Conservation (phyloP, 2,797 vertebrate species). For the Otus scops region DNA sequence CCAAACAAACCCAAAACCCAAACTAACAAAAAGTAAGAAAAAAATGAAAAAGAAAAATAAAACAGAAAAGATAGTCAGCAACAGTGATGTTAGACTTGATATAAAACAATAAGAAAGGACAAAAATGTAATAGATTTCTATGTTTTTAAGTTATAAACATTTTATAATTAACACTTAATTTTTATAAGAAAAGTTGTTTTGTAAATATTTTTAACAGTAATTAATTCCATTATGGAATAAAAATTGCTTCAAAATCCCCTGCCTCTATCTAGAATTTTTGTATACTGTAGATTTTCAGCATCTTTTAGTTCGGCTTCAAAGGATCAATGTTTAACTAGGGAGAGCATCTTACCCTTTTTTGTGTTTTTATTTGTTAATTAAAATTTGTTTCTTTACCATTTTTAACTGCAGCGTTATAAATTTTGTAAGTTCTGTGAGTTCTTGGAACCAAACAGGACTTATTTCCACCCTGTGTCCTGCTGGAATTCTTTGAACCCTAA, state of each 20-base stretch:
- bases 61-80: not conserved
- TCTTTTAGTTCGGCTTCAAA: not conserved
- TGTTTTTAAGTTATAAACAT: not conserved
- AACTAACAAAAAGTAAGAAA: not conserved
- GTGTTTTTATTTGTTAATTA: not conserved
- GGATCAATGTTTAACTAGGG: not conserved
- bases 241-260: not conserved
- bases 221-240: not conserved
- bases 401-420: not conserved
- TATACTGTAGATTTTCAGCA: not conserved
- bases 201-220: not conserved
- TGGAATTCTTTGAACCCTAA: not conserved
- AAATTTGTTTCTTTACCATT: not conserved
- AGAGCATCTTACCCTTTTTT: not conserved
- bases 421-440: not conserved
- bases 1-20: no score
- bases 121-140: not conserved
- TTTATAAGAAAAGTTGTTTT: not conserved
- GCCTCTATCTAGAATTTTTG: not conserved
- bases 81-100: not conserved
- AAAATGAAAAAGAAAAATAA: not conserved
- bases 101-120: not conserved
- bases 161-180: not conserved
- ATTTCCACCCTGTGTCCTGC: fast-evolving
- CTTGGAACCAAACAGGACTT: not conserved